These are phyloP conservation scores for Babylonia areolata DNA, from an alignment of 1,140 invertebrate genomes.

Conservation along the genomic window DNA sequence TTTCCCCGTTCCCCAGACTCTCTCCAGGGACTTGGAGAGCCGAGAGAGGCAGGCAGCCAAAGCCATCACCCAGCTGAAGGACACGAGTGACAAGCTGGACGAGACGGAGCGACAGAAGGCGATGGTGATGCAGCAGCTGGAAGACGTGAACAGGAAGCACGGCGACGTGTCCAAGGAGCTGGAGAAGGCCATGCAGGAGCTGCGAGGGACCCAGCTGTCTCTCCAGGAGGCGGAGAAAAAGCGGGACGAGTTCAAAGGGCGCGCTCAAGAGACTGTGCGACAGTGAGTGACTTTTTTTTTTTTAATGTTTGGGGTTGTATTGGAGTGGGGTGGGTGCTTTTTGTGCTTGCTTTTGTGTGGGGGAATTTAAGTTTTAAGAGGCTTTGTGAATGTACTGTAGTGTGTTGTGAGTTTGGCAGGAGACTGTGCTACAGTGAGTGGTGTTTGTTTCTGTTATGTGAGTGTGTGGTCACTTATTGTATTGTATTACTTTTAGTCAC, in stretches of 20 bases:
- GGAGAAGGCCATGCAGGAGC: conserved; percentile 64
- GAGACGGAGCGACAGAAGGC: conserved; percentile 63
- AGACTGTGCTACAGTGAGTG: too few species aligned
- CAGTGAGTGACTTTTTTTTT: conserved; percentile 62
- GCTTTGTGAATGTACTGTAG: too few species aligned
- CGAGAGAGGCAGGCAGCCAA: conserved; percentile 71
- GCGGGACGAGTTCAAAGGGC: conserved; percentile 71
- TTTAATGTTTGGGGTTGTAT: neutral
- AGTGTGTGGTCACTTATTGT: too few species aligned
- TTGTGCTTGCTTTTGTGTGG: too few species aligned
- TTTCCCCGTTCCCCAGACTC: conserved; percentile 58
- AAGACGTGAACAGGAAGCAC: conserved; percentile 62
- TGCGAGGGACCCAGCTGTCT: conserved; percentile 62
- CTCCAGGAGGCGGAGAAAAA: conserved; percentile 68
- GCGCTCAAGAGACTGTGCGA: conserved; percentile 73
- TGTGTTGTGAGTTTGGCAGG: too few species aligned
- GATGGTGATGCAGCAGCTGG: conserved; percentile 61
- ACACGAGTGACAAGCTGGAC: conserved; percentile 66
- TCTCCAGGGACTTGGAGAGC: conserved; percentile 72
- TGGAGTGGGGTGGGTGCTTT: too few species aligned
- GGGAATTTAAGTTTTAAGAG: too few species aligned
- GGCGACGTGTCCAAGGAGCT: conserved; percentile 59
- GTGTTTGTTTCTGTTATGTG: too few species aligned
- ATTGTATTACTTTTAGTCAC: too few species aligned
- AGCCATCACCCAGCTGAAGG: conserved; percentile 69